Base-by-base conservation (phyloP, 2,797 vertebrate genomes). In the Cichlasoma orientale region DNA sequence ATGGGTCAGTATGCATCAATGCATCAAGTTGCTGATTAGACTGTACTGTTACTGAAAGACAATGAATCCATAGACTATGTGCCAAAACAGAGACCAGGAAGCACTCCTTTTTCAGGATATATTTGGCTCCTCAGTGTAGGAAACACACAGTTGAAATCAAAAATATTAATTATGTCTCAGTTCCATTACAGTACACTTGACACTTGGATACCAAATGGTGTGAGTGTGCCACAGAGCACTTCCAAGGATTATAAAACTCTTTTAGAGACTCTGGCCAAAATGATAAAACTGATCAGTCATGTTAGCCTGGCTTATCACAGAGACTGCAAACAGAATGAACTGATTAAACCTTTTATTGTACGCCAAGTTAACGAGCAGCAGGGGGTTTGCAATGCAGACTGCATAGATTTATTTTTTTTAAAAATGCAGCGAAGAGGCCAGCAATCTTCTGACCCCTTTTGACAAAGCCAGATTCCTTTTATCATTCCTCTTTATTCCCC, bases 211-310 rank as follows among this genome's bases (percentile, higher is more conserved):
- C 8, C 38, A 47, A 47, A 47, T 19, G 0, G 1, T 47, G 61
- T 27, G 21, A 6, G 27, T 8, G 18, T 2, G 0, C 38, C 44
- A 66, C 0, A 27, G 38, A 66, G 14, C 13, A 44, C 0, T 63
- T 3, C 4, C 44, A 1, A 19, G 38, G 9, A 0, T 66, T 47
- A 47, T 63, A 44, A 44, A 44, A 31, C 29, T 31, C 29, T n/a
- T n/a, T n/a, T n/a, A n/a, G n/a, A n/a, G n/a, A n/a, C n/a, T n/a
- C n/a, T n/a, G n/a, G n/a, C n/a, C n/a, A n/a, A 31, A 31, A 31
- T 31, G 6, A 31, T 31, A 6, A 31, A 31, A 7, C 29, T 31
- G 29, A 31, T 31, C 29, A 31, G 29, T 31, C 29, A 1, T 31
- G 29, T 31, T 31, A 31, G 5, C 5, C 29, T 31, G 29, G 1